phyloP scores from a whole-genome alignment of 2,113 vertebrate species.

The Leucosticte australis region DNA sequence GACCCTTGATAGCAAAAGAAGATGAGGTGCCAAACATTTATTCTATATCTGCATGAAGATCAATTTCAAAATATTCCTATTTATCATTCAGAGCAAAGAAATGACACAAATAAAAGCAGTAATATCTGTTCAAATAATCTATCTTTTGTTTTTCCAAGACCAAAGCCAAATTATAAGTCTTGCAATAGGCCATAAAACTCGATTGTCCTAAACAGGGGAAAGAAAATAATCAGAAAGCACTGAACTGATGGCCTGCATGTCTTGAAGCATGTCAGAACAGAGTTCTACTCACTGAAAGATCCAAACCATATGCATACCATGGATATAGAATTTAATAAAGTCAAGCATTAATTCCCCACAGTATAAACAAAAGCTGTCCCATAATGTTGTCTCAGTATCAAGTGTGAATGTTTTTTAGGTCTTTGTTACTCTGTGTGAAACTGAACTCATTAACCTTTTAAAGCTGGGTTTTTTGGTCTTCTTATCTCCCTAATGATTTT shows the following conservation, averaged over 20 bases:
- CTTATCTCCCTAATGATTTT: background rate
- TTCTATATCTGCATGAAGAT: background rate
- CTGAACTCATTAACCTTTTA: background rate
- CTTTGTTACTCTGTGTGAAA: background rate
- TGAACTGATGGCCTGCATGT: background rate
- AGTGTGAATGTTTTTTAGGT: background rate
- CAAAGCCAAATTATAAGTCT: background rate
- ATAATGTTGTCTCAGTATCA: background rate
- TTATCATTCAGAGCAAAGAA: background rate
- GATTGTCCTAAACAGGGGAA: background rate
- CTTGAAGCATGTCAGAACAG: background rate
- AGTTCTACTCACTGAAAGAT: background rate
- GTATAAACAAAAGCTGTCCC: background rate
- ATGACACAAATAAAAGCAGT: background rate
- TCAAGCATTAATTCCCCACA: background rate
- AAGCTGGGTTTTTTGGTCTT: background rate
- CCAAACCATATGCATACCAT: background rate
- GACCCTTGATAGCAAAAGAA: background rate
- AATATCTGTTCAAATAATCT: background rate
- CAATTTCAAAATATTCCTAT: background rate
- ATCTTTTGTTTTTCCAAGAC: background rate
- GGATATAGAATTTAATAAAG: background rate
- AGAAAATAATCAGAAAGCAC: background rate
- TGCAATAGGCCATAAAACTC: background rate
- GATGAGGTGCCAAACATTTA: background rate